Evolutionary conservation across 1,140 invertebrate species (phyloP).

Genomic region (Drosophila micromelanica): DNA sequence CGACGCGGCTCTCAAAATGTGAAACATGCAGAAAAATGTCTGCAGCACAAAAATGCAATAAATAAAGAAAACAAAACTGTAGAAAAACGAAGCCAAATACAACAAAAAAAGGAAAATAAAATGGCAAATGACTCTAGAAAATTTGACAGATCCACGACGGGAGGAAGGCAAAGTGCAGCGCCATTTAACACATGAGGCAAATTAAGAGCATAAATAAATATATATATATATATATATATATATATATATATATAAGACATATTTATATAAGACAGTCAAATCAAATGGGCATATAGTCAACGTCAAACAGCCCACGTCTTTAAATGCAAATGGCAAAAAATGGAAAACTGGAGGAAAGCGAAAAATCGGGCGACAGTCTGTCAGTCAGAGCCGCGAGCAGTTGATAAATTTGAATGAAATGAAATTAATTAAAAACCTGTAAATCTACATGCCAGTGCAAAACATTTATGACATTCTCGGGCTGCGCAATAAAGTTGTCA

Average conservation of each 20-base stretch:
- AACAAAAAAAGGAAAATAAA: conserved; percentile 38
- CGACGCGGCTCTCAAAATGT: conserved; percentile 49
- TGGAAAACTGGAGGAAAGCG: conserved; percentile 21
- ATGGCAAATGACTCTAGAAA: conserved; percentile 42
- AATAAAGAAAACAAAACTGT: conserved; percentile 65
- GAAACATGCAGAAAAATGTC: conserved; percentile 61
- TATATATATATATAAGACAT: conserved; percentile 13
- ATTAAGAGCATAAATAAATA: conserved; percentile 62
- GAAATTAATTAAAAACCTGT: conserved; percentile 82
- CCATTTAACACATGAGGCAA: conserved; percentile 71
- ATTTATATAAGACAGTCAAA: conserved; percentile 20
- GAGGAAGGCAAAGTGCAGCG: conserved; percentile 64
- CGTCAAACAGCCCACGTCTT: conserved; percentile 41
- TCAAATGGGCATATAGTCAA: conserved; percentile 20
- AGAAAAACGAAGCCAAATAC: conserved; percentile 22
- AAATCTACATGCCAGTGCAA: conserved; percentile 51
- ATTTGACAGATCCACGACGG: conserved; percentile 27
- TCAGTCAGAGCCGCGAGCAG: conserved; percentile 25
- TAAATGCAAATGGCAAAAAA: conserved; percentile 29
- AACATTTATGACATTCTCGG: conserved; percentile 44
- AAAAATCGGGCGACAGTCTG: conserved; percentile 29
- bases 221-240: conserved; percentile 5
- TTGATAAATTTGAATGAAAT: conserved; percentile 71
- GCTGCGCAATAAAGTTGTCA: conserved; percentile 68
- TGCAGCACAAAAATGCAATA: conserved; percentile 62